Evolutionary conservation across 2,888 invertebrate species (phyloP), one percentile per base, ranked within the genome.

Genomic region (Parnassius smintheus): DNA sequence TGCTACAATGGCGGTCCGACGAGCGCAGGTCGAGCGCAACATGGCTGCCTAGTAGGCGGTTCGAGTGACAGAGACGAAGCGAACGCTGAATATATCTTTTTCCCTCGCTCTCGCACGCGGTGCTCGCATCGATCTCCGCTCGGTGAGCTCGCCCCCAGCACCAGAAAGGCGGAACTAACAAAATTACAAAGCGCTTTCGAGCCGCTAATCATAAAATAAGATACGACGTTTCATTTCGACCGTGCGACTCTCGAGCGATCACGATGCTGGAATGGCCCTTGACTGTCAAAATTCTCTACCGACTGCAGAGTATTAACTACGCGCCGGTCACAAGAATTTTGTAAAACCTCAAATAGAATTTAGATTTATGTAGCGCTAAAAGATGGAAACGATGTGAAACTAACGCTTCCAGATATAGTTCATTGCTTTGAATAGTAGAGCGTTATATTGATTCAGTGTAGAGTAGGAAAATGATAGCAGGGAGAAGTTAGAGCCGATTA

Each of bases 181-280:
- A 91, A 91, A 91, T 91, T 91, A 91, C 91, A 90, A 88, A 91
- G 91, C 90, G 91, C 91, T 91, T 90, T 91, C 91, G 89, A 89
- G 91, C 91, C 91, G 91, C 91, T 91, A 91, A 91, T 91, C 91
- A 91, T 91, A 91, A 91, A 91, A 91, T 91, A 91, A 91, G 91
- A 91, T 91, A 91, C 91, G 91, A 91, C 91, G 91, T 91, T 91
- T 91, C 91, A 91, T 91, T 91, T 90, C 88, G 88, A 88, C 86
- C 89, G 89, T 90, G 88, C 85, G 82, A 85, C 90, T 88, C 89
- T 89, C 86, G 79, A 88, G 88, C 85, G 91, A 90, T 91, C 90
- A 85, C 89, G 88, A 86, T 80, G 87, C 85, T 78, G 85, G 88
- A 90, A 91, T 90, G 88, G 90, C 88, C 89, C 91, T 91, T 88